Base-by-base conservation (phyloP, 2,888 invertebrate species). In the Ormia ochracea region DNA sequence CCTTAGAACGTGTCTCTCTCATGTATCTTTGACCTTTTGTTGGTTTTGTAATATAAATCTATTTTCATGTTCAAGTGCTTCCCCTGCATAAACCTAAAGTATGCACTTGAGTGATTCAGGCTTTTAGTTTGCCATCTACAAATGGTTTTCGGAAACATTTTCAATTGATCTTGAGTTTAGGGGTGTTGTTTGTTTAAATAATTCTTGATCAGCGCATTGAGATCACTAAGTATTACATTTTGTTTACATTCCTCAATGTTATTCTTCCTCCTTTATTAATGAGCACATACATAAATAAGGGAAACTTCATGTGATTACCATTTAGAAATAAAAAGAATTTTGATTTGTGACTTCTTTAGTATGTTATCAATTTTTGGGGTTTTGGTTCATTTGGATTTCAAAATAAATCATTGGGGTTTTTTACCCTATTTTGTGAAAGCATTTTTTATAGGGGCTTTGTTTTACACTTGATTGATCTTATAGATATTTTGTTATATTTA, bases 31-130 rank as follows among this genome's bases (percentile, higher is more conserved):
- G 36, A 58, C 17, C 17, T 59, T 31, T 58, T 59, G 26, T 58
- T 75, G 38, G 50, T 70, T 52, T 68, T 72, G 80, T 76, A 76
- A 80, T 68, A 68, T 68, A 56, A 80, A 56, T 41, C 72, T 17
- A 26, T 33, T 50, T 72, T 72, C 76, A 76, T 80, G 80, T 50
- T 72, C 61, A 80, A 80, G 80, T 80, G 61, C 68, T 76, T 80
- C 76, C 70, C n/a, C 66, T 66, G 70, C 56, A 17, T 1, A 19
- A 50, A 10, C 48, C 28, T 10, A 5, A 19, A 59, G 19, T 28
- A 38, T 21, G 17, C 14, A 41, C 41, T 33, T 68, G 9, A 38
- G 38, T 23, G 21, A 19, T 58, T 31, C 5, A n/a, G 50, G 50
- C 59, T 38, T 61, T 58, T 48, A 50, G 14, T 59, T 12, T 56